phyloP scores from a whole-genome alignment of 2,888 invertebrate genomes.

The Danaus chrysippus region DNA sequence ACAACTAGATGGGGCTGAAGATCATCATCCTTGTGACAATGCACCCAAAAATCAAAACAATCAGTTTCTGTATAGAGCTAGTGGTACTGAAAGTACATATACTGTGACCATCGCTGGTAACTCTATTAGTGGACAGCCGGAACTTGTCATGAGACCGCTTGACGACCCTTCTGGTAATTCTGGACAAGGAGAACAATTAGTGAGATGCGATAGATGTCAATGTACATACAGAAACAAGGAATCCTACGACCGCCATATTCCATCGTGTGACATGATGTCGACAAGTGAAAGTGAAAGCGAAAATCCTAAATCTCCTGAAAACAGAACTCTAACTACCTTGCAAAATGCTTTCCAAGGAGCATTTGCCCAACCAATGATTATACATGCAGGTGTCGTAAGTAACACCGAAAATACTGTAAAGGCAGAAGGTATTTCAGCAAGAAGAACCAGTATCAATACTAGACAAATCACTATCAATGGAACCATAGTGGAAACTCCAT shows the following conservation, averaged over 20 bases:
- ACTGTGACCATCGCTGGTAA: conserved; percentile 75
- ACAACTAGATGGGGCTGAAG: conserved; percentile 85
- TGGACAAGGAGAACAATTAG: conserved; percentile 83
- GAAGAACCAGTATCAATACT: conserved; percentile 74
- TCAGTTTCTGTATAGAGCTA: conserved; percentile 70
- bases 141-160: conserved; percentile 67
- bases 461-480: conserved; percentile 76
- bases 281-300: conserved; percentile 92
- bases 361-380: conserved; percentile 74
- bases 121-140: conserved; percentile 71
- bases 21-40: conserved; percentile 71
- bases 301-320: conserved; percentile 78
- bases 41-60: conserved; percentile 58
- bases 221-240: conserved; percentile 91
- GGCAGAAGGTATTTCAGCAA: conserved; percentile 71
- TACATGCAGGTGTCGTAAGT: conserved; percentile 70
- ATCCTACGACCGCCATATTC: conserved; percentile 88
- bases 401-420: conserved; percentile 68
- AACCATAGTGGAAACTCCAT: conserved; percentile 75
- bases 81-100: conserved; percentile 69
- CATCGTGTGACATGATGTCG: conserved; percentile 87
- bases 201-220: conserved; percentile 92
- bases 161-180: conserved; percentile 59
- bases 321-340: conserved; percentile 69
- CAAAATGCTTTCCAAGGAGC: conserved; percentile 75